phyloP scores from a whole-genome alignment of 2,888 invertebrate genomes.

The Corbicula japonica region DNA sequence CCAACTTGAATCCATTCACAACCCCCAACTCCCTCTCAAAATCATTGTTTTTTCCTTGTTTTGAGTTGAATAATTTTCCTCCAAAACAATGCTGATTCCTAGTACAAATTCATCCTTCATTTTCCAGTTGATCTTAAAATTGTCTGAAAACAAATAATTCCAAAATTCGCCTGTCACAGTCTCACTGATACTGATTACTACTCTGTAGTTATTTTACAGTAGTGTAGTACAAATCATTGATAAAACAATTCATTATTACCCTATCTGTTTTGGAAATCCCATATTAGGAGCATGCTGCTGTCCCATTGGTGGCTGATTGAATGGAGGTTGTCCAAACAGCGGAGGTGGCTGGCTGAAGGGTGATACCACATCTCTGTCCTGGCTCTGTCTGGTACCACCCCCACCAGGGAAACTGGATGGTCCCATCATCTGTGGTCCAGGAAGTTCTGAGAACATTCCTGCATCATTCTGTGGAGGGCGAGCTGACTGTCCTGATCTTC shows the following conservation, averaged over 20 bases:
- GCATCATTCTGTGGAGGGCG: conserved; percentile 17
- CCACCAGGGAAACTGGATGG: conserved; percentile 11
- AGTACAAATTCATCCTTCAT: no score
- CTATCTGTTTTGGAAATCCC: conserved; percentile 33
- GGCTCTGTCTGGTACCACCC: conserved; percentile 8
- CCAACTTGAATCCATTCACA: no score
- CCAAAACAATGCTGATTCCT: no score
- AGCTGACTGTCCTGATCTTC: conserved; percentile 26
- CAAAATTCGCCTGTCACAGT: no score
- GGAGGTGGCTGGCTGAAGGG: conserved; percentile 13
- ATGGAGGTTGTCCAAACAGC: not conserved
- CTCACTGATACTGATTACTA: no score
- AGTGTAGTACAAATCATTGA: no score
- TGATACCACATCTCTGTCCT: conserved; percentile 17
- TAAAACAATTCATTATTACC: not conserved
- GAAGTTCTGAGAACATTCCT: conserved; percentile 2
- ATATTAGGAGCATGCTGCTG: conserved; percentile 33
- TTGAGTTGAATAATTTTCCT: no score
- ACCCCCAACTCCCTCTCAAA: no score
- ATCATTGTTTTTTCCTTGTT: no score
- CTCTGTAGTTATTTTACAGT: no score
- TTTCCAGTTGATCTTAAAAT: no score
- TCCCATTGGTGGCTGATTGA: not conserved
- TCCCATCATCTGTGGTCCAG: conserved; percentile 28
- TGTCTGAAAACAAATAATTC: no score